Evolutionary conservation across 2,113 vertebrate species (phyloP).

Genomic region (Antechinus flavipes): DNA sequence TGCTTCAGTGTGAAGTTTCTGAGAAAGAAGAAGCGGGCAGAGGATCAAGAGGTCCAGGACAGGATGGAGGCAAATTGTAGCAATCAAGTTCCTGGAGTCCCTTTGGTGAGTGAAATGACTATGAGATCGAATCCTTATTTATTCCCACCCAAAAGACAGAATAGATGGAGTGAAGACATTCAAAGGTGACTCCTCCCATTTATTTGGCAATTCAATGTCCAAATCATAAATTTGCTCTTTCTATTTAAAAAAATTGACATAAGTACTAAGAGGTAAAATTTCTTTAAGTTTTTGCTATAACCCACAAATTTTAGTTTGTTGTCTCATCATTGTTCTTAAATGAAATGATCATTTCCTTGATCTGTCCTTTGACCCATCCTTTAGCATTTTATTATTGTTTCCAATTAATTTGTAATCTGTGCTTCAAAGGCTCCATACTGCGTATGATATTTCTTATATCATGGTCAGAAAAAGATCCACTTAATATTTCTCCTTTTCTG

Average conservation of each 20-base stretch:
- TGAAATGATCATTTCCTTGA: neutral
- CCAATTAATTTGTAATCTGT: too few relatives aligned
- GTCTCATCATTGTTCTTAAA: neutral
- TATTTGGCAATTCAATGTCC: neutral
- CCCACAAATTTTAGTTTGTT: neutral
- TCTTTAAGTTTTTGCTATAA: neutral
- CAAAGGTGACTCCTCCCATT: neutral
- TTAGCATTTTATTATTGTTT: neutral
- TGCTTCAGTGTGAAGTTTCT: neutral
- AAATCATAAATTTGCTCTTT: neutral
- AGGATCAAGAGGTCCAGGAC: neutral
- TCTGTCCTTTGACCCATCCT: neutral
- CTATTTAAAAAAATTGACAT: neutral
- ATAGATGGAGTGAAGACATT: neutral
- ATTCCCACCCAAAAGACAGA: neutral
- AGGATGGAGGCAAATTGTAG: neutral
- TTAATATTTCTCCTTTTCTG: too few relatives aligned
- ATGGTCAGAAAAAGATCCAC: too few relatives aligned
- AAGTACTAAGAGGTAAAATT: neutral
- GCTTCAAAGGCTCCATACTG: too few relatives aligned
- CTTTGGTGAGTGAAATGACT: neutral
- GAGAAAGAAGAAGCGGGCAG: neutral
- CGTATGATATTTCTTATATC: too few relatives aligned
- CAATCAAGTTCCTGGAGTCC: neutral
- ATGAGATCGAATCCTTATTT: neutral